Evolutionary conservation across 1,140 invertebrate genomes (phyloP), one percentile per base, ranked within the genome.

Genomic region (Mya arenaria): DNA sequence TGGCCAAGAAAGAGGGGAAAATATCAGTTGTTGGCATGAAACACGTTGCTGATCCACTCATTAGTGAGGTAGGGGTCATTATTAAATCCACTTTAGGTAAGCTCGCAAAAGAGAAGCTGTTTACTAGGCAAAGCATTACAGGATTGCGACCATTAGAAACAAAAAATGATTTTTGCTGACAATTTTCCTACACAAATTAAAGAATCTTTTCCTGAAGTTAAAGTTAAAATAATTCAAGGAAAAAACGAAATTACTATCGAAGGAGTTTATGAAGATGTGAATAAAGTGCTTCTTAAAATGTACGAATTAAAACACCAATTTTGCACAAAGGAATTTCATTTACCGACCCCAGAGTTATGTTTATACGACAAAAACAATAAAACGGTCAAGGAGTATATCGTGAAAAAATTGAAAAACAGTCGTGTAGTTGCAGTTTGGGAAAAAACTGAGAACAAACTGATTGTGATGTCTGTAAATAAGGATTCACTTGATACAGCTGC

Each of bases 221-320:
- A 68, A 62, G 48, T 83, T 6, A 56, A 77, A 17, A 62, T 83
- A 6, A 58, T 69, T 62, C 25, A 58, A 32, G 34, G 62, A 6
- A 83, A 77, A 28, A 62, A 69, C 28, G 63, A 62, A 62, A 68
- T 83, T 23, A 13, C 48, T 3, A 62, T 77, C 62, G 36, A 60
- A 36, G 81, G 81, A 19, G 25, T 65, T 58, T 23, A 30, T 19
- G 48, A 30, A 6, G 23, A 66, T 30, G 68, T 79, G 0, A 60
- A 55, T 55, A 48, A 52, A 32, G 58, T 60, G 2, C 71, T 73
- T 34, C 44, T 66, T 39, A 30, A 37, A 23, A 55, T 84, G 60
- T 58, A 56, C 41, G 55, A 79, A 44, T 4, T n/a, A 2, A 55
- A 55, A 52, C 36, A 25, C 15, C 30, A 10, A 0, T 66, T 48